phyloP scores from a whole-genome alignment of 2,797 vertebrate species.

The Argentina silus region DNA sequence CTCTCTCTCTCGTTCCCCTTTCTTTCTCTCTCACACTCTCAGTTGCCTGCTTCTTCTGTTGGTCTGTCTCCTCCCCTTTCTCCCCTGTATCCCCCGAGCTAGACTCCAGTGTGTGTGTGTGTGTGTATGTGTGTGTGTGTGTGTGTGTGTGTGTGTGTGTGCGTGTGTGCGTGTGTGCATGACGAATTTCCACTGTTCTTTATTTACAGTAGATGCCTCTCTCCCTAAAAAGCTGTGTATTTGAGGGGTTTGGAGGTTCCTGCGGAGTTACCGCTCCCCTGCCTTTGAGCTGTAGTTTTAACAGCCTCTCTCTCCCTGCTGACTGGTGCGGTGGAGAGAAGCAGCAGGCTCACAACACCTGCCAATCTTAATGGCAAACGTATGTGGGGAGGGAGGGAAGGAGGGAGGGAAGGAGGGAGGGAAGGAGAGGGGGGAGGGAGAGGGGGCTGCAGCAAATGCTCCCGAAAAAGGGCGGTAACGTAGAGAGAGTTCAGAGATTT shows the following conservation, averaged over 20 bases:
- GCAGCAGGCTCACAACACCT: constrained; percentile 73
- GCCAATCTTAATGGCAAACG: constrained; percentile 79
- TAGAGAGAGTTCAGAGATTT: constrained; percentile 19
- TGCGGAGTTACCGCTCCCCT: constrained; percentile 24
- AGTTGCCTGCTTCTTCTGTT: neutral
- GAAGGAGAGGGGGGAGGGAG: constrained; percentile 6
- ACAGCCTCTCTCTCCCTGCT: constrained; percentile 45
- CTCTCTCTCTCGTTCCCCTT: neutral
- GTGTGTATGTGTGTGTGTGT: neutral
- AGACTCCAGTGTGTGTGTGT: neutral
- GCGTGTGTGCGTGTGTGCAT: neutral
- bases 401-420: constrained; percentile 31
- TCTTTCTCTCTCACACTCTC: constrained; percentile 21
- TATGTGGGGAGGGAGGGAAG: constrained; percentile 60
- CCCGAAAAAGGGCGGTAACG: constrained; percentile 45
- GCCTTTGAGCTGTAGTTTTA: constrained; percentile 49
- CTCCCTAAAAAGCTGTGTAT: too few relatives aligned
- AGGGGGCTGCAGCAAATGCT: constrained; percentile 28
- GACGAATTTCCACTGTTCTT: too few relatives aligned
- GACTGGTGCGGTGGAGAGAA: constrained; percentile 60
- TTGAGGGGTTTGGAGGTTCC: constrained; percentile 19
- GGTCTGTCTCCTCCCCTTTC: constrained; percentile 6
- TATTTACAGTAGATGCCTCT: too few relatives aligned
- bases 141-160: neutral
- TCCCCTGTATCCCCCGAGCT: neutral